Evolutionary conservation across 2,888 invertebrate genomes (phyloP).

Genomic region (Pheosia gnoma): DNA sequence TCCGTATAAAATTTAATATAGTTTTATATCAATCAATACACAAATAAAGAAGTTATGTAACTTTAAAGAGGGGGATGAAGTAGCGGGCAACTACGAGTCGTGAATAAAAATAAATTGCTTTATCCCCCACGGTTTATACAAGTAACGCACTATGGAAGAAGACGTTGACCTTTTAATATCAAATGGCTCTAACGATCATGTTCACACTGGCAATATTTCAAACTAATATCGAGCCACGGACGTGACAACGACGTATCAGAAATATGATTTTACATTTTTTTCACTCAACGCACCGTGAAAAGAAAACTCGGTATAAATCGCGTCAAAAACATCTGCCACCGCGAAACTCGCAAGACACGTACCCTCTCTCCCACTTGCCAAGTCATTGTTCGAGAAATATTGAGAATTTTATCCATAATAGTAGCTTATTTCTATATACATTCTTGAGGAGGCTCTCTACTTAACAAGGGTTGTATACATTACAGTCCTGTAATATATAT

Average conservation of each 20-base stretch:
- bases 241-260: slow-evolving; percentile 50
- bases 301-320: slow-evolving; percentile 38
- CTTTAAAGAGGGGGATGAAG: too few species aligned
- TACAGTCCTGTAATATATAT: too few species aligned
- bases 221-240: slow-evolving; percentile 35
- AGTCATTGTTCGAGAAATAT: slow-evolving; percentile 26
- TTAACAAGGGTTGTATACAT: too few species aligned
- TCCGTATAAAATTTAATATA: too few species aligned
- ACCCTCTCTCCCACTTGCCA: slow-evolving; percentile 33
- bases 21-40: too few species aligned
- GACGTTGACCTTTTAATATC: not conserved
- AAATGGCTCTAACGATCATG: slow-evolving; percentile 2
- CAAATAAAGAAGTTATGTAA: too few species aligned
- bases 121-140: too few species aligned
- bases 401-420: not conserved
- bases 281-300: slow-evolving; percentile 25
- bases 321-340: slow-evolving; percentile 57
- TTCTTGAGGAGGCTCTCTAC: too few species aligned
- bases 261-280: slow-evolving; percentile 53
- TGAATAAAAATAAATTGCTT: too few species aligned
- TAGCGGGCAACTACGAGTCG: too few species aligned
- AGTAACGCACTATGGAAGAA: too few species aligned
- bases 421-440: too few species aligned
- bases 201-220: slow-evolving; percentile 29
- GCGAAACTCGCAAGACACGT: slow-evolving; percentile 54